A percentile compares a stretch with the other conserved stretches of the same genome.
phyloP scores from a whole-genome alignment of 1,140 invertebrate genomes.

The Pseudomyrmex flavicornis region DNA sequence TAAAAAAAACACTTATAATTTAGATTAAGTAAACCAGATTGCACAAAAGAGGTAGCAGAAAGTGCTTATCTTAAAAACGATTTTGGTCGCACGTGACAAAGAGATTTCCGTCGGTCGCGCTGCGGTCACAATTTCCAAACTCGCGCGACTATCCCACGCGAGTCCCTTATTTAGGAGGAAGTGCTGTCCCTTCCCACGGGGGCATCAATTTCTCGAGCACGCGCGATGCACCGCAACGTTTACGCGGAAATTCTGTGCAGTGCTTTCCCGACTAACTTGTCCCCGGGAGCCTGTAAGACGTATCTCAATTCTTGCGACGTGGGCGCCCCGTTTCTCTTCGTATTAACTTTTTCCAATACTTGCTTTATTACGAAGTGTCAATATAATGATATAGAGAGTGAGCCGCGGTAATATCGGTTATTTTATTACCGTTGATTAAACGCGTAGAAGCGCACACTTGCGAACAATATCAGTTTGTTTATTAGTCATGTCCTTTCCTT shows the following conservation, averaged over 20 bases:
- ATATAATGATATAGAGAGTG: conserved; percentile 38
- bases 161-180: conserved; percentile 76
- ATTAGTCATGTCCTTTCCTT: conserved; percentile 18
- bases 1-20: too few species aligned
- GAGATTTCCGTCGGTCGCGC: conserved; percentile 63
- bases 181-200: conserved; percentile 64
- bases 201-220: conserved; percentile 81
- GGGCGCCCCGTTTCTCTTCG: background rate
- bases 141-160: conserved; percentile 54
- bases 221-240: conserved; percentile 75
- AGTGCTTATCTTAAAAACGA: conserved; percentile 68
- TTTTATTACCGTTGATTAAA: conserved; percentile 55
- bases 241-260: conserved; percentile 76
- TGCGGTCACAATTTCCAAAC: conserved; percentile 72
- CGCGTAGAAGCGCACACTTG: conserved; percentile 13
- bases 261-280: conserved; percentile 75
- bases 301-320: conserved; percentile 59
- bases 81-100: conserved; percentile 67
- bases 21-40: too few species aligned
- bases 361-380: conserved; percentile 49
- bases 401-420: conserved; percentile 39
- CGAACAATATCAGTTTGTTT: conserved; percentile 49
- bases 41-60: conserved; percentile 33
- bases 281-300: conserved; percentile 67
- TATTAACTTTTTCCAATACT: conserved; percentile 45